Base-by-base conservation (phyloP, 2,888 invertebrate species). In the Creontiades dilutus region DNA sequence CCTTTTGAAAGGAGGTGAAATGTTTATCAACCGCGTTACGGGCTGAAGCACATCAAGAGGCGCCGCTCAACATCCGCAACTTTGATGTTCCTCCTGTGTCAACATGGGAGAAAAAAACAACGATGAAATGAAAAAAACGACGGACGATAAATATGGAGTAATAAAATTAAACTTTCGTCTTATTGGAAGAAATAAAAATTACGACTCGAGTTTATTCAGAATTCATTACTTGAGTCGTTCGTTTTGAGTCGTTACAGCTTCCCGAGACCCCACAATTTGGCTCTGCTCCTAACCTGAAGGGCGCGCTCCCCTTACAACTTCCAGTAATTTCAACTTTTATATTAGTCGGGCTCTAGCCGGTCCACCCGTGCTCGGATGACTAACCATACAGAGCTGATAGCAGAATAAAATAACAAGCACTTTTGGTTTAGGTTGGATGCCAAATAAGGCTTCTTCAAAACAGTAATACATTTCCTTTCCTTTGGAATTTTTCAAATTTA, bases 21-120 rank as follows among this genome's bases (percentile, higher is more conserved):
- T 52, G 82, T 82, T 82, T 82, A 82, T 52, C 55, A 82, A 82
- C 52, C 48, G 52, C 23, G 82, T 82, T 82, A 82, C 52, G 48
- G 82, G 52, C 55, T 2, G 23, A 37, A 37, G 23, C 16, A 16
- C 48, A 47, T 27, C 48, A 82, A 47, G 19, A 28, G 48, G 14
- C 48, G 52, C 82, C n/a, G 48, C 82, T 13, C 48, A 3, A 11
- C 37, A 46, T 37, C 5, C 19, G 76, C 5, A 46, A 78, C 37
- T 46, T 78, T 78, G 78, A 78, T 78, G 78, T 75, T 78, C 16
- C 46, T 76, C 76, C 16, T 23, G 81, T 48, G 81, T 81, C 81
- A 81, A 48, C 81, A 48, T 48, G 7, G 12, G 81, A 37, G 27
- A 13, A 76, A 14, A 28, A 76, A 37, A 28, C 28, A 3, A 76